Conservation (phyloP, 37 sponge, comb jelly and placozoan species). For the Aplysina aerophoba region DNA sequence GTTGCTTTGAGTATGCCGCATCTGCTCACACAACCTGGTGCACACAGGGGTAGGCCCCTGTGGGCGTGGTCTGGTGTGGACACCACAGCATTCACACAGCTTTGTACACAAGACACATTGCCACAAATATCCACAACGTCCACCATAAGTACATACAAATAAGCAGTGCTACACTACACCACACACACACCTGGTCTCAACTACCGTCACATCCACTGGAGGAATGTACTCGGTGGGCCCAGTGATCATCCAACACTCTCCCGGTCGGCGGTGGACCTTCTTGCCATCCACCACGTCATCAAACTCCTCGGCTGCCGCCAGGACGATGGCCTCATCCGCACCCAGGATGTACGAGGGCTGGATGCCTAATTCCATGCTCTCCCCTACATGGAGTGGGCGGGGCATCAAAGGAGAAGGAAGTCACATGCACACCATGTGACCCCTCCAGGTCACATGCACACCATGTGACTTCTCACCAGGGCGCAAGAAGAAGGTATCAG, state of each 20-base stretch:
- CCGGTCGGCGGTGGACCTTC: conserved; percentile 1
- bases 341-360: conserved; percentile 72
- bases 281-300: conserved; percentile 49
- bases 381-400: conserved; percentile 45
- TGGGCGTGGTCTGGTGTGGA: not conserved
- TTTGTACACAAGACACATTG: not conserved
- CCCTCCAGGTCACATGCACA: not conserved
- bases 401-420: too few relatives aligned
- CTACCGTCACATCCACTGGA: conserved; percentile 57
- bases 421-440: not conserved
- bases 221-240: conserved; percentile 90
- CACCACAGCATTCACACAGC: not conserved
- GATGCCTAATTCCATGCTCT: conserved; percentile 78
- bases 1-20: too few relatives aligned
- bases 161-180: not conserved
- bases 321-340: conserved; percentile 90
- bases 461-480: conserved; percentile 54
- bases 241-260: conserved; percentile 89
- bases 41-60: not conserved
- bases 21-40: not conserved
- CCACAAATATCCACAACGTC: not conserved
- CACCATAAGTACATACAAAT: not conserved
- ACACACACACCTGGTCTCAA: conserved; percentile 53
- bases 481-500: conserved; percentile 76
- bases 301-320: conserved; percentile 83